Evolutionary conservation across 2,888 invertebrate genomes (phyloP), one percentile per base, ranked within the genome.

Genomic region (Coleophora flavipennella): DNA sequence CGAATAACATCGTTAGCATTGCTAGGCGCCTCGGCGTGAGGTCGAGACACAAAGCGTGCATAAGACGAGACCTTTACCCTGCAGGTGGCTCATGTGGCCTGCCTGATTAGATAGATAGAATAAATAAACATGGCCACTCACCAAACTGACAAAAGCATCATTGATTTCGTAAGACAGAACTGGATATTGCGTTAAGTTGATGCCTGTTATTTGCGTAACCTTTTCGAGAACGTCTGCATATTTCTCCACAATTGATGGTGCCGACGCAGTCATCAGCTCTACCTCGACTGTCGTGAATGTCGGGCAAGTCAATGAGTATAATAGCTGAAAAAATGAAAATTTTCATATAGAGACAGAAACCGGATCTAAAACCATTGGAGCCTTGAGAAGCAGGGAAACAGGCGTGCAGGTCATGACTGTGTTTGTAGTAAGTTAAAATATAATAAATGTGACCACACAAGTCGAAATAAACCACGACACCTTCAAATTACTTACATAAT

Each of bases 401-500:
- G 4, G n/a, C 7, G 11, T n/a, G n/a, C 6, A 8, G 11, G 6
- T 8, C 7, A 6, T 31, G 11, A 11, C 7, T 10, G 31, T 10
- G 11, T 10, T 31, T n/a, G 11, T 10, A 31, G 11, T 6, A 31
- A n/a, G 7, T 6, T 10, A 10, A n/a, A 10, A 31, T 33, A 13
- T 13, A 33, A 33, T 8, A 13, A 13, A 13, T 13, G 13, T 6
- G 8, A 13, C 13, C 31, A 32, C 14, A 3, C 4, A 9, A 27
- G 27, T 6, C 6, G 27, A 10, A n/a, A n/a, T 11, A 29, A n/a
- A 6, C n/a, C 6, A 29, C 4, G 11, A n/a, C 27, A 20, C 10
- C 26, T 10, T 9, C 34, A 33, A 33, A n/a, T 27, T 35, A 48
- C 49, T 45, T 40, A 51, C 51, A 35, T 34, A 45, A 12, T 50